Conservation (phyloP, 2,113 vertebrate genomes). For the Poeciliopsis turrubarensis region DNA sequence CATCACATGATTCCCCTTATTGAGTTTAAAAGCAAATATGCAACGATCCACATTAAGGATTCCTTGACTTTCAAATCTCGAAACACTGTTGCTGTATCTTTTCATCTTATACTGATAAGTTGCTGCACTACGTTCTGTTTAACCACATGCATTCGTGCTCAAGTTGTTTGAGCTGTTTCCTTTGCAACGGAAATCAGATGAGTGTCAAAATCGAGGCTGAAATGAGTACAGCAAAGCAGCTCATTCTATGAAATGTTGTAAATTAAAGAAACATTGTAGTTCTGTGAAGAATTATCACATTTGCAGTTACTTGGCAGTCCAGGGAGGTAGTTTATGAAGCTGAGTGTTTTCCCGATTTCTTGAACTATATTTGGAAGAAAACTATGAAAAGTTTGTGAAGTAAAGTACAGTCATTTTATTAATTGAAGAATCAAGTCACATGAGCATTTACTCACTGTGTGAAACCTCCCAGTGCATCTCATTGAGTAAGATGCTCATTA, state of each 20-base stretch:
- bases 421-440: not conserved
- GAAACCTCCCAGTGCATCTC: not conserved
- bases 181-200: not conserved
- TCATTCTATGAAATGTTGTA: not conserved
- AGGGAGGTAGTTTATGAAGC: not conserved
- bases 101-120: slow-evolving; percentile 1
- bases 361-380: not conserved
- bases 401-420: not conserved
- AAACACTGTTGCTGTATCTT: not conserved
- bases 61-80: not conserved
- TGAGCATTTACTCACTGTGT: not conserved
- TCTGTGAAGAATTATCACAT: too few relatives aligned
- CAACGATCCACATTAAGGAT: not conserved
- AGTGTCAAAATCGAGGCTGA: not conserved
- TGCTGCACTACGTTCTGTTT: not conserved
- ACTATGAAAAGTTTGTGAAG: not conserved
- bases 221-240: not conserved
- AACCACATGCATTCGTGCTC: not conserved
- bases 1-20: not conserved
- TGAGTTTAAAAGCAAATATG: not conserved
- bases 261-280: too few relatives aligned
- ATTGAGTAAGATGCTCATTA: not conserved
- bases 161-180: slow-evolving; percentile 12
- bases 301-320: too few relatives aligned
- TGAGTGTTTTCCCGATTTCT: not conserved